phyloP scores from a whole-genome alignment of 2,888 invertebrate genomes.

The Salpingus planirostris region DNA sequence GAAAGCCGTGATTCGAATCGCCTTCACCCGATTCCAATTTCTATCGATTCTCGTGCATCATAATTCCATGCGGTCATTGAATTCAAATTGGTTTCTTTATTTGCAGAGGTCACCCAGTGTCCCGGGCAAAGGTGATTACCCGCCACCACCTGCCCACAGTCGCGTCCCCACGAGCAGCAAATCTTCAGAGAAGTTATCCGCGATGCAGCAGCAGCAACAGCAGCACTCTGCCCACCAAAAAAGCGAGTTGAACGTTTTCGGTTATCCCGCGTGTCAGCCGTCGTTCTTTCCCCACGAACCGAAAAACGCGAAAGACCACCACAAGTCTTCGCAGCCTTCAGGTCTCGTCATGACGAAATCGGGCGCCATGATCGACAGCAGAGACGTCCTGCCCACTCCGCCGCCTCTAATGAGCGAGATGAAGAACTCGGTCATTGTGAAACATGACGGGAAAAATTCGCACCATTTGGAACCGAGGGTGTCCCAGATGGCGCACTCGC shows the following conservation, averaged over 20 bases:
- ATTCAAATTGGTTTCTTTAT: no score
- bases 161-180: constrained; percentile 33
- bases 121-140: constrained; percentile 41
- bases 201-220: constrained; percentile 1
- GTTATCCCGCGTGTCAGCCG: constrained; percentile 49
- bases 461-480: constrained; percentile 48
- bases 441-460: constrained; percentile 59
- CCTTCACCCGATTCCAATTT: no score
- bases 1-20: no score
- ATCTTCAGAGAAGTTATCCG: constrained; percentile 23
- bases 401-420: constrained; percentile 60
- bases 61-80: no score
- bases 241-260: constrained; percentile 61
- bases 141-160: constrained; percentile 44
- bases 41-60: no score
- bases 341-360: constrained; percentile 38
- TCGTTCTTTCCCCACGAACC: constrained; percentile 44
- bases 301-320: constrained; percentile 51
- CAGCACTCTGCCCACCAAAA: constrained; percentile 36
- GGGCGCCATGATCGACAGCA: constrained; percentile 14
- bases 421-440: constrained; percentile 71
- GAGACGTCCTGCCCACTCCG: constrained; percentile 50
- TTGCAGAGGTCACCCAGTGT: constrained; percentile 37
- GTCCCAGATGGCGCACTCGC: constrained; percentile 48
- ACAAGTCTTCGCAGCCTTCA: constrained; percentile 34